phyloP scores from a whole-genome alignment of 2,888 invertebrate genomes.

The Spodoptera exigua region DNA sequence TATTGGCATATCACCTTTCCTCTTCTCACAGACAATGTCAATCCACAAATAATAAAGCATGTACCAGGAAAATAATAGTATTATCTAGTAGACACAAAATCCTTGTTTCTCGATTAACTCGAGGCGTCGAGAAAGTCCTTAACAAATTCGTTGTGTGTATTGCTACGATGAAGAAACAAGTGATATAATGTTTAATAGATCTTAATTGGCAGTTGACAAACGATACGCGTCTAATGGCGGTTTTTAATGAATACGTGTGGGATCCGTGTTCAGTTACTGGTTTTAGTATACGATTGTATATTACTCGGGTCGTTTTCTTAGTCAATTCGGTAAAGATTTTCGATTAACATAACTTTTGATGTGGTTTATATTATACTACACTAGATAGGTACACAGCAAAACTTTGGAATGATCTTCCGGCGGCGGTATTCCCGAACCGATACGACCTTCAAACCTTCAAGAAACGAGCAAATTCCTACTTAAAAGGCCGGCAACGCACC shows the following conservation, averaged over 20 bases:
- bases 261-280: constrained; percentile 48
- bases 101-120: constrained; percentile 63
- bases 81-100: constrained; percentile 26
- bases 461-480: no score
- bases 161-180: constrained; percentile 75
- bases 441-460: no score
- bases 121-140: constrained; percentile 75
- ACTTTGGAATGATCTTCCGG: no score
- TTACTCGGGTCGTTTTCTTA: no score
- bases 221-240: constrained; percentile 44
- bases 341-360: no score
- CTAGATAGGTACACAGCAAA: no score
- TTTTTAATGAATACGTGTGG: constrained; percentile 61
- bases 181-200: constrained; percentile 77
- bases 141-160: constrained; percentile 78
- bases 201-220: constrained; percentile 79
- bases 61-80: not conserved
- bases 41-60: not conserved
- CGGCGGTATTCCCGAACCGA: no score
- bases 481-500: no score
- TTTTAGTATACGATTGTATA: not conserved
- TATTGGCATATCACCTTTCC: no score
- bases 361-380: no score
- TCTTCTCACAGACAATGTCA: no score
- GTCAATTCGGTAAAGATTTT: no score